Percentiles rank a stretch among this genome's conserved stretches.
phyloP scores from a whole-genome alignment of 2,797 vertebrate genomes.

The Cichlasoma orientale region DNA sequence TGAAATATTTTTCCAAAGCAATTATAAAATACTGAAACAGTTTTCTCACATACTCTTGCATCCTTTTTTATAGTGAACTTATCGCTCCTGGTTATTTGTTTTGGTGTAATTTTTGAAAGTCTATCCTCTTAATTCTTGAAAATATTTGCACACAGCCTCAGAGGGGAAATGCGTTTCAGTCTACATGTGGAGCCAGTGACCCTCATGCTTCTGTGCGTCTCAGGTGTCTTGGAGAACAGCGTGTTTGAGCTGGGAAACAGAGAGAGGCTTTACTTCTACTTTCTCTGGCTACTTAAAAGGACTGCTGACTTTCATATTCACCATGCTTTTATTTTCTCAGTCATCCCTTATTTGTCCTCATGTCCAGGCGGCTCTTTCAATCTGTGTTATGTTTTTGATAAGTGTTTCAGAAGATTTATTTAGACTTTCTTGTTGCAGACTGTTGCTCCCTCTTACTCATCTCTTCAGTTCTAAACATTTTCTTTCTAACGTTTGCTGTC shows the following conservation, averaged over 20 bases:
- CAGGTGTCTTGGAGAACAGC: not conserved
- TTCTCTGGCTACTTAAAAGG: slow-evolving; percentile 3
- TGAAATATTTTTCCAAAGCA: not conserved
- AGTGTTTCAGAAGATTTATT: slow-evolving; percentile 11
- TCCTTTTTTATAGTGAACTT: not conserved
- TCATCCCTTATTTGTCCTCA: slow-evolving; percentile 3
- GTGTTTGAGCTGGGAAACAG: slow-evolving; percentile 1
- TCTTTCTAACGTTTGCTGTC: slow-evolving; percentile 52
- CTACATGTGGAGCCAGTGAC: slow-evolving; percentile 7
- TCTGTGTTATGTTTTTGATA: not conserved
- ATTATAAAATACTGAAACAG: not conserved
- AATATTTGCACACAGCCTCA: not conserved
- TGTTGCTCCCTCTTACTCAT: slow-evolving; percentile 23
- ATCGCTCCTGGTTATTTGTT: not conserved
- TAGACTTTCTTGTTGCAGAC: slow-evolving; percentile 2
- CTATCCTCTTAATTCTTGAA: not conserved
- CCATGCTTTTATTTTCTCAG: not conserved
- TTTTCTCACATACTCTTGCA: not conserved
- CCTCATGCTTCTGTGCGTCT: not conserved
- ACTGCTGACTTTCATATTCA: slow-evolving; percentile 14
- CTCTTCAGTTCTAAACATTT: slow-evolving; percentile 31
- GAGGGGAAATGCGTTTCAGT: not conserved
- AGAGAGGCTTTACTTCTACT: not conserved
- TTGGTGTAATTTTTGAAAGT: not conserved
- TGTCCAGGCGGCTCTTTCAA: not conserved